These are phyloP conservation scores for Kryptopterus vitreolus DNA, from an alignment of 2,797 vertebrate species.

Conservation along the genomic window DNA sequence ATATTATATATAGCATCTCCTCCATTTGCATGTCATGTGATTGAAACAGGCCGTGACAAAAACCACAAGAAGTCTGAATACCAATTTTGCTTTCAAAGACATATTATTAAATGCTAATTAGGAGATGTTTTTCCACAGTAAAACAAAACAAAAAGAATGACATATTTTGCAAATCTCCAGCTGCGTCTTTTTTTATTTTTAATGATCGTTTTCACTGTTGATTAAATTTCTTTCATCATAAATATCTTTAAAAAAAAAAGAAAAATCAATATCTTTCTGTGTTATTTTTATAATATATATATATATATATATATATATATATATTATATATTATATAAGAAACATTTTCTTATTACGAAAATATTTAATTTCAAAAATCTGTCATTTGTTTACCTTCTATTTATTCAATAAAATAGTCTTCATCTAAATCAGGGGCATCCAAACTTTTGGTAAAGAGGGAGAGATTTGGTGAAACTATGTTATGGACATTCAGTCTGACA, in stretches of 20 bases:
- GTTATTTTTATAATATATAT: too few species aligned
- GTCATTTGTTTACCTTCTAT: neutral
- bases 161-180: neutral
- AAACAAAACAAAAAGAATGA: neutral
- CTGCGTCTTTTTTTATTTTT: neutral
- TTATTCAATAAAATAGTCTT: neutral
- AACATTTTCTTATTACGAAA: neutral
- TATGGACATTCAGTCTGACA: too few species aligned
- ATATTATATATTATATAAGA: neutral
- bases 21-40: too few species aligned
- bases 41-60: neutral
- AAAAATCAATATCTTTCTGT: neutral
- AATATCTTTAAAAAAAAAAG: too few species aligned
- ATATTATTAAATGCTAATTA: neutral
- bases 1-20: too few species aligned
- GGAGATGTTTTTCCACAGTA: neutral
- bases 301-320: too few species aligned
- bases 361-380: neutral
- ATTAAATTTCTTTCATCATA: too few species aligned
- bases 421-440: too few species aligned
- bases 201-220: too few species aligned
- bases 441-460: too few species aligned
- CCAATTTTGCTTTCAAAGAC: neutral
- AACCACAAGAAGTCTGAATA: neutral
- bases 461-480: too few species aligned